These are phyloP conservation scores for Conopomorpha cramerella DNA, from an alignment of 1,140 invertebrate genomes.

Conservation along the genomic window DNA sequence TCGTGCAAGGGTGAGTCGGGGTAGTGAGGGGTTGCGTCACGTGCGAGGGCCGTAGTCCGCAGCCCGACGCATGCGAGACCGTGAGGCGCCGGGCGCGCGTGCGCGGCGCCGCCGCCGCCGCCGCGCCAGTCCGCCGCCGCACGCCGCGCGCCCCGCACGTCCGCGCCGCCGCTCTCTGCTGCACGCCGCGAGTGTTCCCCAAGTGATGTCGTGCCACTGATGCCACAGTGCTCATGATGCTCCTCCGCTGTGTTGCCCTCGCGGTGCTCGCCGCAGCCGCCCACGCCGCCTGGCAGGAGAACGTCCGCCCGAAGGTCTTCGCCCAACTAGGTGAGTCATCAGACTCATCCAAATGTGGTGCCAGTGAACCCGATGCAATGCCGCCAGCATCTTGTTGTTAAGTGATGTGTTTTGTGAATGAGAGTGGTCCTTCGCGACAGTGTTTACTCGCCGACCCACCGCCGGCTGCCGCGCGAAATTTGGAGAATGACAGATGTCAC, in stretches of 20 bases:
- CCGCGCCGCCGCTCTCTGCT: slow-evolving; percentile 12
- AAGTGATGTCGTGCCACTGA: slow-evolving; percentile 57
- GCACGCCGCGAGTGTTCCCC: slow-evolving; percentile 31
- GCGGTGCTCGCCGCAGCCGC: slow-evolving; percentile 41
- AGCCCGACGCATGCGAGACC: slow-evolving; percentile 54
- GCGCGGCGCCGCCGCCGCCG: slow-evolving; percentile 21
- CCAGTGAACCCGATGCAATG: slow-evolving; percentile 23
- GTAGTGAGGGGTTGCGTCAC: slow-evolving; percentile 55
- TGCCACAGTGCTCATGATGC: slow-evolving; percentile 56
- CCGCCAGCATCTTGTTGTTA: too few species aligned
- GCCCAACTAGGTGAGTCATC: slow-evolving; percentile 79
- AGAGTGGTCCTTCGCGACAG: too few species aligned
- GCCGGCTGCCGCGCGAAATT: too few species aligned
- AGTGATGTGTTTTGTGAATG: too few species aligned
- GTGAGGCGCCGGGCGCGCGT: slow-evolving; percentile 46
- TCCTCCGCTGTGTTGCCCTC: slow-evolving; percentile 43
- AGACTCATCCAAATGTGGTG: slow-evolving; percentile 13
- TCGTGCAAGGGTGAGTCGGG: slow-evolving; percentile 25
- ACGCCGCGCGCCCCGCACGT: slow-evolving; percentile 13
- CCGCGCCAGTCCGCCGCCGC: slow-evolving; percentile 23
- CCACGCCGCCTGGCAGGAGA: slow-evolving; percentile 78
- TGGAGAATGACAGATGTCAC: too few species aligned
- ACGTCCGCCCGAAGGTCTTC: slow-evolving; percentile 84
- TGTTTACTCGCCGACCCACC: too few species aligned
- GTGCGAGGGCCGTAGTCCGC: slow-evolving; percentile 52